These are phyloP conservation scores for Aphelinus atriplicis DNA, from an alignment of 1,140 invertebrate genomes.

Conservation along the genomic window DNA sequence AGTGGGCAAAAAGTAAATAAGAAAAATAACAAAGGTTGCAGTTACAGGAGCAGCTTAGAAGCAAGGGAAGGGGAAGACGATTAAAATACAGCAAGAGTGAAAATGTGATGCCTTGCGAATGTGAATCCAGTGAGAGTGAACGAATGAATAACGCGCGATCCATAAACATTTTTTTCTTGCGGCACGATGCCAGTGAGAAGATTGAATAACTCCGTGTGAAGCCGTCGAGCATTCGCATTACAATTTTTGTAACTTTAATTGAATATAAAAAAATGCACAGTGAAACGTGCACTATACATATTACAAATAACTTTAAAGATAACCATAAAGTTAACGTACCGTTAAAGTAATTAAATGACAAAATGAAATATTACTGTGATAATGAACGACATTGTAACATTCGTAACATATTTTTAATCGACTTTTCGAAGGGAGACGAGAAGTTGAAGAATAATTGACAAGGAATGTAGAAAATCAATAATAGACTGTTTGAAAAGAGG, in stretches of 20 bases:
- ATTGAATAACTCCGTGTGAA: constrained; percentile 34
- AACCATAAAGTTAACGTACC: constrained; percentile 60
- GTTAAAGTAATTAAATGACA: constrained; percentile 54
- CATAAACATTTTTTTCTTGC: constrained; percentile 32
- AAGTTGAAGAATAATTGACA: not conserved
- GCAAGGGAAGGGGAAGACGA: constrained; percentile 24
- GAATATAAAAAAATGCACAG: constrained; percentile 45
- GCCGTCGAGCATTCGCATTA: constrained; percentile 44
- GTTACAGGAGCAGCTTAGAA: constrained; percentile 57
- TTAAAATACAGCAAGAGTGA: constrained; percentile 32
- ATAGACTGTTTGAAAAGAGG: constrained; percentile 45
- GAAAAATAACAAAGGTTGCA: constrained; percentile 60
- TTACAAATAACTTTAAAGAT: constrained; percentile 57
- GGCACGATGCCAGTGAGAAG: constrained; percentile 30
- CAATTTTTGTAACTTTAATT: constrained; percentile 64
- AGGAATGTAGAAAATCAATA: constrained; percentile 51
- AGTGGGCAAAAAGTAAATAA: constrained; percentile 40
- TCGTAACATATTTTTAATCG: constrained; percentile 57
- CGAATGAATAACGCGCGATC: constrained; percentile 22
- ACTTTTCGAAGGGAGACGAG: constrained; percentile 32
- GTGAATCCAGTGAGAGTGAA: constrained; percentile 42
- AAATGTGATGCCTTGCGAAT: constrained; percentile 25
- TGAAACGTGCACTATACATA: constrained; percentile 58
- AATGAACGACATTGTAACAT: constrained; percentile 67
- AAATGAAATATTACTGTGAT: constrained; percentile 61